Conservation (phyloP, 2,888 invertebrate genomes). For the Apodemia mormo region DNA sequence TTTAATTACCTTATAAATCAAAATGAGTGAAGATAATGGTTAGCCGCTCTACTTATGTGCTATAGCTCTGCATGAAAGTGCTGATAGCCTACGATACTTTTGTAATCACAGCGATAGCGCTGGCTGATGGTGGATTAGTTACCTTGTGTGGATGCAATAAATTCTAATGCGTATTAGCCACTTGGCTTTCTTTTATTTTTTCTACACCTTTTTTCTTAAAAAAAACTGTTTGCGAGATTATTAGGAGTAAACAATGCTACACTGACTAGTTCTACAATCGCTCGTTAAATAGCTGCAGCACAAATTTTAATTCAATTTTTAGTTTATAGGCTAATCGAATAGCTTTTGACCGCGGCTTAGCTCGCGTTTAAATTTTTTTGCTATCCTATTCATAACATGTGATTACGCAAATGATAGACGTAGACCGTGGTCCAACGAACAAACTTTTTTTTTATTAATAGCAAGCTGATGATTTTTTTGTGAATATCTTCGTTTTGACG, state of each 20-base stretch:
- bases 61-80: slow-evolving; percentile 55
- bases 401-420: too few species aligned
- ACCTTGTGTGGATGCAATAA: slow-evolving; percentile 5
- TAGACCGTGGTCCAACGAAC: too few species aligned
- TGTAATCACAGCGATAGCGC: not conserved
- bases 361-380: too few species aligned
- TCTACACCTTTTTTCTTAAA: not conserved
- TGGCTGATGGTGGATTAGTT: not conserved
- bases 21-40: slow-evolving; percentile 76
- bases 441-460: too few species aligned
- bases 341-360: too few species aligned
- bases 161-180: not conserved
- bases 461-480: too few species aligned
- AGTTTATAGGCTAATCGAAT: too few species aligned
- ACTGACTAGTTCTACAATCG: too few species aligned
- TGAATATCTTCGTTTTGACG: too few species aligned
- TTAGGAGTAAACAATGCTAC: not conserved
- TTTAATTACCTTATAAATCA: slow-evolving; percentile 73
- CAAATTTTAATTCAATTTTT: too few species aligned
- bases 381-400: too few species aligned
- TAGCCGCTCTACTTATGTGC: slow-evolving; percentile 78
- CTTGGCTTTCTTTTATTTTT: not conserved
- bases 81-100: not conserved
- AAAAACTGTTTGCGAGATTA: not conserved
- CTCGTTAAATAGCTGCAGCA: too few species aligned